These are phyloP conservation scores for Ostrea edulis DNA, from an alignment of 1,140 invertebrate genomes.

Conservation along the genomic window DNA sequence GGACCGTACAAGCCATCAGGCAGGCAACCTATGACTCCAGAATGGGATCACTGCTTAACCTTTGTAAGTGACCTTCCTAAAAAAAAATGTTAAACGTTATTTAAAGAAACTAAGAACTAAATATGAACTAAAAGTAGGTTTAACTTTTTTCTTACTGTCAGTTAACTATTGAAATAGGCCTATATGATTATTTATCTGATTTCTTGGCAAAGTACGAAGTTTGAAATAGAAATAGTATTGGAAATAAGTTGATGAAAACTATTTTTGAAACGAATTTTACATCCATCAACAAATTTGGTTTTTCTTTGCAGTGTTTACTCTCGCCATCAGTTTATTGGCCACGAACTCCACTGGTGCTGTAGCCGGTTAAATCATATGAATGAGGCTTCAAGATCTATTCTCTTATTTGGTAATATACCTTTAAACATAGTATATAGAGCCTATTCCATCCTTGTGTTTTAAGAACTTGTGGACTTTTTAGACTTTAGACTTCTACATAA, in stretches of 20 bases:
- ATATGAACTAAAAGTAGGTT: not conserved
- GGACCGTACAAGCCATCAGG: constrained; percentile 6
- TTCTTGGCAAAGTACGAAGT: too few relatives aligned
- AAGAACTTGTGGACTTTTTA: too few relatives aligned
- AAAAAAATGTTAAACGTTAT: not conserved
- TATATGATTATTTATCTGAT: too few relatives aligned
- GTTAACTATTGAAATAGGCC: not conserved
- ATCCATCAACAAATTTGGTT: not conserved
- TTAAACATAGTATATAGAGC: not conserved
- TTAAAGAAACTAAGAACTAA: not conserved
- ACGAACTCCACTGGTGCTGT: constrained; percentile 17
- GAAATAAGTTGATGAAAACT: not conserved
- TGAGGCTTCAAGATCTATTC: not conserved
- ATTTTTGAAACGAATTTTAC: not conserved
- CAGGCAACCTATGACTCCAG: constrained; percentile 1
- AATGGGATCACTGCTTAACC: not conserved
- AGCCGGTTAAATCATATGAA: not conserved
- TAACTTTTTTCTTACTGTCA: not conserved
- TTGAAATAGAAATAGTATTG: too few relatives aligned
- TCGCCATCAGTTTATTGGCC: not conserved
- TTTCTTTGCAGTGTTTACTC: not conserved
- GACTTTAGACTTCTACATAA: too few relatives aligned
- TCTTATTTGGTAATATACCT: not conserved
- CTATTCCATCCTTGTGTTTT: not conserved
- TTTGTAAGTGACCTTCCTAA: not conserved